Percentiles rank a stretch among this genome's conserved stretches.
Evolutionary conservation across 2,888 invertebrate genomes (phyloP).

Genomic region (Campopleginae sp.): DNA sequence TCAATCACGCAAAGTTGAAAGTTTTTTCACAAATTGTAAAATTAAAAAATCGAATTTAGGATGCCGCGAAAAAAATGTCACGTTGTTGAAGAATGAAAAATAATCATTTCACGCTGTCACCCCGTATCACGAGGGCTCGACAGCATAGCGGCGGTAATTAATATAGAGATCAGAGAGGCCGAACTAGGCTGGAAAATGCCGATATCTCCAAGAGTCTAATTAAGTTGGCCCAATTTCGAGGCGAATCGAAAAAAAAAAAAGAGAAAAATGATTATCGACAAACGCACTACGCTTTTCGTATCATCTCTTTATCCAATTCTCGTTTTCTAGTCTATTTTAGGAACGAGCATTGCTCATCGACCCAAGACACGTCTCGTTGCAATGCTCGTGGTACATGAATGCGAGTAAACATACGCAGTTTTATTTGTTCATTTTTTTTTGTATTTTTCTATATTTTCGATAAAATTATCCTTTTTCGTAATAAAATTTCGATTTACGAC

Average conservation of each 20-base stretch:
- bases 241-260: conserved; percentile 20
- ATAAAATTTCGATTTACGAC: conserved; percentile 32
- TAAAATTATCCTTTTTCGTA: conserved; percentile 6
- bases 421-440: neutral
- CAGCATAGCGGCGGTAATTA: neutral
- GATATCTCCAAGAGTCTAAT: conserved; percentile 1
- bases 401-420: conserved; percentile 26
- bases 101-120: neutral
- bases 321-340: conserved; percentile 19
- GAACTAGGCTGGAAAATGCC: neutral
- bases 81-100: no score
- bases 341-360: conserved; percentile 15
- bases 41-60: no score
- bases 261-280: neutral
- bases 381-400: conserved; percentile 46
- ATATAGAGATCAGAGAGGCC: neutral
- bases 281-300: conserved; percentile 40
- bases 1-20: neutral
- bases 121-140: neutral
- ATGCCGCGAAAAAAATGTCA: no score
- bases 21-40: no score
- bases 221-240: conserved; percentile 7
- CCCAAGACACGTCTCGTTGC: conserved; percentile 27
- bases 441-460: conserved; percentile 2
- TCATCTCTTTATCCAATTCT: conserved; percentile 53